A percentile compares a stretch with the other conserved stretches of the same genome.
Evolutionary conservation across 2,888 invertebrate genomes (phyloP).

Genomic region (Isoperla grammatica): DNA sequence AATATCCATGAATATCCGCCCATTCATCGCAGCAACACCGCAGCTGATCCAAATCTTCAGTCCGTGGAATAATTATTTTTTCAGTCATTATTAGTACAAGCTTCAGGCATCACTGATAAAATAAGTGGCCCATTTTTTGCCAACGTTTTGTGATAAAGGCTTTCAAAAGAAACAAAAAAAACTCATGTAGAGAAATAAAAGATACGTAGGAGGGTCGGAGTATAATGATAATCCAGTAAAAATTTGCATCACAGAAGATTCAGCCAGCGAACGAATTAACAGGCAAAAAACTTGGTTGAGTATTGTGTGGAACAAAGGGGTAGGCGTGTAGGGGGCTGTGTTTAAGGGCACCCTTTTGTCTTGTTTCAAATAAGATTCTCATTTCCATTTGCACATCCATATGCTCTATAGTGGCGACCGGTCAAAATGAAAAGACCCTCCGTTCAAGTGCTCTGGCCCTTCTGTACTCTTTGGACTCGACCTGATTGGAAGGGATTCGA

Average conservation of each 20-base stretch:
- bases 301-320: conserved; percentile 18
- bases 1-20: too few species aligned
- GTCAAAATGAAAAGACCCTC: not conserved
- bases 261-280: conserved; percentile 15
- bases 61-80: conserved; percentile 13
- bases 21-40: not conserved
- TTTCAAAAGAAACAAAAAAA: too few species aligned
- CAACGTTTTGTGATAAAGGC: too few species aligned
- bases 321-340: conserved; percentile 13
- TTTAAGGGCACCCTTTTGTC: conserved; percentile 14
- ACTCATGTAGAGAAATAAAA: conserved; percentile 20
- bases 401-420: not conserved
- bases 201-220: conserved; percentile 22
- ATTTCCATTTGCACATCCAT: not conserved
- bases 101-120: too few species aligned
- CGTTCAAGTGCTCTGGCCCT: not conserved
- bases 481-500: too few species aligned
- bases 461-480: too few species aligned
- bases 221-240: conserved; percentile 25
- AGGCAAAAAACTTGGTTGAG: conserved; percentile 9
- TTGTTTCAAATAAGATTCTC: not conserved
- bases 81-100: not conserved
- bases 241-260: conserved; percentile 24
- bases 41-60: not conserved
- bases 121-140: conserved; percentile 17